phyloP scores from a whole-genome alignment of 2,797 vertebrate genomes.

The Oreochromis mossambicus region DNA sequence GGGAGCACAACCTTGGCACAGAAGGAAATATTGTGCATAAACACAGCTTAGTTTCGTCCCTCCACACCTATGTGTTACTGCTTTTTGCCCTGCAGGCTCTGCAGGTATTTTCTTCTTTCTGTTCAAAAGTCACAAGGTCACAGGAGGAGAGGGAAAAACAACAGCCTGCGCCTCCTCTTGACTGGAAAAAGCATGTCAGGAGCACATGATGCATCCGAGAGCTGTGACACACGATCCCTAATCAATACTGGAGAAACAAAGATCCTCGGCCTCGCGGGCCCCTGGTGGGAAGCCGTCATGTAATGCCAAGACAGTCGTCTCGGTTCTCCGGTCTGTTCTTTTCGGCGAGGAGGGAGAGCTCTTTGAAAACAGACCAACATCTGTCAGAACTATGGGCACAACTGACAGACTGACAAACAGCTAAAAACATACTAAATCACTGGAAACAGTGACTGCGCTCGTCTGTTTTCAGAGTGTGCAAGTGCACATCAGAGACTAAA shows the following conservation, averaged over 20 bases:
- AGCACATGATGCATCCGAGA: conserved; percentile 11
- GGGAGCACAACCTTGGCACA: not conserved
- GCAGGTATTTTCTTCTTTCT: not conserved
- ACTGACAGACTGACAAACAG: not conserved
- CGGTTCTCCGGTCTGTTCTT: not conserved
- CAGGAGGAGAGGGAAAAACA: not conserved
- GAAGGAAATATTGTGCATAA: not conserved
- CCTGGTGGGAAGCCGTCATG: conserved; percentile 20
- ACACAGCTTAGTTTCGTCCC: not conserved
- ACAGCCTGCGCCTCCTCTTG: not conserved
- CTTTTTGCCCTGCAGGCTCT: not conserved
- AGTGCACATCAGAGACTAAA: not conserved
- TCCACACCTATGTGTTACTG: not conserved
- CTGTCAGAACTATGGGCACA: not conserved
- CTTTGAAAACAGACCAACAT: not conserved
- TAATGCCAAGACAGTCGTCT: conserved; percentile 13
- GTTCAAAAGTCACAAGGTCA: conserved; percentile 50
- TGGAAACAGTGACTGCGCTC: not conserved
- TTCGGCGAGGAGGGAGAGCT: not conserved
- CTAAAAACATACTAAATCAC: not conserved
- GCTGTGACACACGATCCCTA: conserved; percentile 42
- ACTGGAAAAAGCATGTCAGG: conserved; percentile 39
- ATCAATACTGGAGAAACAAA: conserved; percentile 55
- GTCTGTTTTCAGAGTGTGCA: not conserved
- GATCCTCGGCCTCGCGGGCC: conserved; percentile 9